Evolutionary conservation across 2,888 invertebrate genomes (phyloP).

Genomic region (Bellardia pandia): DNA sequence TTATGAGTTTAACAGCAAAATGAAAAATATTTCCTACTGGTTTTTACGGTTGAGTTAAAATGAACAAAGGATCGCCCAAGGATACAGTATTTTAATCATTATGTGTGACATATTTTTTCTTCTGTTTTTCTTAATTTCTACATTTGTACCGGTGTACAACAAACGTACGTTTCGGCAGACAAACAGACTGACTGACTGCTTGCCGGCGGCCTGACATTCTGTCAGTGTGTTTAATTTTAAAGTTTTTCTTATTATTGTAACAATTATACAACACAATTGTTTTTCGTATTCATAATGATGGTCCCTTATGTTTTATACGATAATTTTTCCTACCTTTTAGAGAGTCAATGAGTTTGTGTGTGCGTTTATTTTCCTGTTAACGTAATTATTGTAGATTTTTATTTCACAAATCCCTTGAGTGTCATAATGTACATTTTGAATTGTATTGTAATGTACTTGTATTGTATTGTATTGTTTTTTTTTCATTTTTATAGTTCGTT

Average conservation of each 20-base stretch:
- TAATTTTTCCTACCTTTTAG: background rate
- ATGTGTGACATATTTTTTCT: background rate
- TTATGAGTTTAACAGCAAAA: background rate
- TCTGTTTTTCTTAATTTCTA: background rate
- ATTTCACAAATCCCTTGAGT: conserved; percentile 56
- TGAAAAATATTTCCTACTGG: background rate
- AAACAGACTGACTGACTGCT: conserved; percentile 30
- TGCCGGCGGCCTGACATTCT: conserved; percentile 28
- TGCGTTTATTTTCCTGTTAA: conserved; percentile 30
- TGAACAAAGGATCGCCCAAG: background rate
- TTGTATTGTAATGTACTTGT: conserved; percentile 16
- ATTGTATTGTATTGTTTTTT: conserved; percentile 50
- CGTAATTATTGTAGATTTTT: conserved; percentile 45
- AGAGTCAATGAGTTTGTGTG: background rate
- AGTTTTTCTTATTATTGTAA: conserved; percentile 29
- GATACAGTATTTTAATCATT: background rate
- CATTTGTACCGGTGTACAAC: conserved; percentile 14
- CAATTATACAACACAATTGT: conserved; percentile 40
- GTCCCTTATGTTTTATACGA: conserved; percentile 21
- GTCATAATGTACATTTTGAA: conserved; percentile 54
- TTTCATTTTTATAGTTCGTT: conserved; percentile 35
- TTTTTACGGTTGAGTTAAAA: background rate
- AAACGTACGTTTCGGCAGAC: background rate
- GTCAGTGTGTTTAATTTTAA: conserved; percentile 29
- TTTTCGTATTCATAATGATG: conserved; percentile 34